These are phyloP conservation scores for Rhopalosiphum nymphaeae DNA, from an alignment of 2,888 invertebrate species.

Conservation along the genomic window DNA sequence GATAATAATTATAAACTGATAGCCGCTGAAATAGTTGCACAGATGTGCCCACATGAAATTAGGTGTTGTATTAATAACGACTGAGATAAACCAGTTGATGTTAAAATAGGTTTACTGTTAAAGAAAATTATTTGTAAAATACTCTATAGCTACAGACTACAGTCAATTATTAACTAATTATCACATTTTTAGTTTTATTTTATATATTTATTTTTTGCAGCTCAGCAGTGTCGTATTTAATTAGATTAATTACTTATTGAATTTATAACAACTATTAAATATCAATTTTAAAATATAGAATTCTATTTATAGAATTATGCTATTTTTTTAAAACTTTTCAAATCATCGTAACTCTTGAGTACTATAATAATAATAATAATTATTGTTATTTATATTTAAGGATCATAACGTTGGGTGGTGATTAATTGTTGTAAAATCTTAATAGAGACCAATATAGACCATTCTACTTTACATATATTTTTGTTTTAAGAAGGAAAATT, in stretches of 20 bases:
- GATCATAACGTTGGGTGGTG: no score
- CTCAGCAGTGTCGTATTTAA: background rate
- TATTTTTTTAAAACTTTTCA: background rate
- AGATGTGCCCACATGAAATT: slow-evolving; percentile 28
- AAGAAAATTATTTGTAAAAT: slow-evolving; percentile 26
- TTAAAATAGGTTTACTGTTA: slow-evolving; percentile 12
- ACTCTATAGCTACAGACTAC: background rate
- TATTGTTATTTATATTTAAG: background rate
- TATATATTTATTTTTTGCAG: background rate
- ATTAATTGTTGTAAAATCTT: background rate
- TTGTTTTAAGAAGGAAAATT: background rate
- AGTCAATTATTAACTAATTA: background rate
- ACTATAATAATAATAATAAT: no score
- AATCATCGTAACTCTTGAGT: background rate
- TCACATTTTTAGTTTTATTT: background rate
- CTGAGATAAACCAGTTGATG: background rate
- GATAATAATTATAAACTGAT: slow-evolving; percentile 13
- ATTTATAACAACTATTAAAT: no score
- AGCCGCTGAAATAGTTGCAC: slow-evolving; percentile 5
- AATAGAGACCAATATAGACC: background rate
- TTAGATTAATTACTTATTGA: background rate
- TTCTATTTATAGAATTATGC: background rate
- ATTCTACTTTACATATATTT: background rate
- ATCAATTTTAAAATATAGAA: background rate
- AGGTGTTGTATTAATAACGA: slow-evolving; percentile 1